Percentiles rank a stretch among this genome's conserved stretches.
Evolutionary conservation across 2,888 invertebrate species (phyloP).

Genomic region (Agrilus cyanescens): DNA sequence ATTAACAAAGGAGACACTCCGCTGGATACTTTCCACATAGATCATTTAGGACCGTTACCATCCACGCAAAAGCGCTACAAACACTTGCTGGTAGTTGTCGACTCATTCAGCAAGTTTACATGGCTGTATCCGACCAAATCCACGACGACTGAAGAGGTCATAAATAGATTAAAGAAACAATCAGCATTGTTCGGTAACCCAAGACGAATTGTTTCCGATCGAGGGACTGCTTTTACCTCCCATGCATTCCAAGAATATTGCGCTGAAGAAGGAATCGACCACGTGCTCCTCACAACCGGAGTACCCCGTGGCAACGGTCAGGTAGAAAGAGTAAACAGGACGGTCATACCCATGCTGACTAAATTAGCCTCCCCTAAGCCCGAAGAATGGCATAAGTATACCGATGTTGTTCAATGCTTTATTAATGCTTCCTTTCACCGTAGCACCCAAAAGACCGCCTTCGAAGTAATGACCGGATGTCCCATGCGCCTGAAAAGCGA

Average conservation of each 20-base stretch:
- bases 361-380: slow-evolving; percentile 11
- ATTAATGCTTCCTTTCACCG: background rate
- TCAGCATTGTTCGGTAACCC: slow-evolving; percentile 12
- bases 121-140: too few relatives aligned
- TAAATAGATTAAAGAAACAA: slow-evolving; percentile 7
- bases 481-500: too few relatives aligned
- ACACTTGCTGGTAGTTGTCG: slow-evolving; percentile 22
- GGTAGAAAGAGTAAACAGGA: slow-evolving; percentile 7
- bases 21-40: slow-evolving; percentile 23
- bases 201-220: slow-evolving; percentile 10
- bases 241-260: slow-evolving; percentile 8
- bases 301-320: slow-evolving; percentile 2
- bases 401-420: slow-evolving; percentile 8
- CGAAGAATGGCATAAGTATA: slow-evolving; percentile 13
- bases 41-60: slow-evolving; percentile 24
- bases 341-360: slow-evolving; percentile 3
- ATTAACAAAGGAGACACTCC: slow-evolving; percentile 21
- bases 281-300: slow-evolving; percentile 6
- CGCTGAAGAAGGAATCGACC: slow-evolving; percentile 6
- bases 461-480: slow-evolving; percentile 11
- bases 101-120: slow-evolving; percentile 14
- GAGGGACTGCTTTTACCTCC: slow-evolving; percentile 13
- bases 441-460: too few relatives aligned
- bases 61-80: slow-evolving; percentile 21
- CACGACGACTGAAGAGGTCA: slow-evolving; percentile 5